phyloP scores from a whole-genome alignment of 2,888 invertebrate species.

The Lasioglossum figueresi region DNA sequence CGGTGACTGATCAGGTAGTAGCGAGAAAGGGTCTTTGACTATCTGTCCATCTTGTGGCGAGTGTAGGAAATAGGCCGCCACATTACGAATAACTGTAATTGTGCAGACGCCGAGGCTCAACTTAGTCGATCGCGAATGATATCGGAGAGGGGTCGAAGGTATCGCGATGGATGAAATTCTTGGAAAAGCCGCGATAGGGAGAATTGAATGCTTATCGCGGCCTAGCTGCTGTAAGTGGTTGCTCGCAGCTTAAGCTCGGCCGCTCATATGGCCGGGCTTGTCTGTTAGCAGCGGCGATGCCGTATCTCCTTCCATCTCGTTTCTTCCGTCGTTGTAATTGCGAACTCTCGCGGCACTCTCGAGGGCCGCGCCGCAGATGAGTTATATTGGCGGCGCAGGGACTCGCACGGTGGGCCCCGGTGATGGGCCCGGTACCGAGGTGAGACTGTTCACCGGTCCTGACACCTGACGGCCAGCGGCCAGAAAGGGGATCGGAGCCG shows the following conservation, averaged over 20 bases:
- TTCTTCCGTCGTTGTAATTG: slow-evolving; percentile 80
- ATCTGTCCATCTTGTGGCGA: no score
- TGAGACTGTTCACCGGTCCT: slow-evolving; percentile 73
- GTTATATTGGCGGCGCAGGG: slow-evolving; percentile 61
- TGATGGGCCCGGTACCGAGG: slow-evolving; percentile 68
- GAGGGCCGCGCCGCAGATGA: slow-evolving; percentile 64
- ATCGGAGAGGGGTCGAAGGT: background rate
- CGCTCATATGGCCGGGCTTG: slow-evolving; percentile 16
- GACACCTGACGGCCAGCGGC: slow-evolving; percentile 74
- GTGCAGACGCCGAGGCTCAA: no score
- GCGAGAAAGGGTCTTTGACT: no score
- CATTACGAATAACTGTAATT: no score
- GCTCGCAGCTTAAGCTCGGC: background rate
- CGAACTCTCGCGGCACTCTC: slow-evolving; percentile 67
- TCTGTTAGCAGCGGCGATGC: slow-evolving; percentile 48
- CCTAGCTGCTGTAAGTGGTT: background rate
- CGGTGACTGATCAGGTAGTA: no score
- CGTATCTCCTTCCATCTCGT: slow-evolving; percentile 71
- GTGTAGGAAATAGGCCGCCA: no score
- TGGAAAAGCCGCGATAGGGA: background rate
- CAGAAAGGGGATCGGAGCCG: slow-evolving; percentile 63
- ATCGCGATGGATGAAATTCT: background rate
- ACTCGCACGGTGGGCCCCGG: slow-evolving; percentile 68
- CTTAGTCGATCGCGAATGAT: background rate
- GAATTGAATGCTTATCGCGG: slow-evolving; percentile 18